Base-by-base conservation (phyloP, 2,888 invertebrate genomes). In the Antheraea yamamai region DNA sequence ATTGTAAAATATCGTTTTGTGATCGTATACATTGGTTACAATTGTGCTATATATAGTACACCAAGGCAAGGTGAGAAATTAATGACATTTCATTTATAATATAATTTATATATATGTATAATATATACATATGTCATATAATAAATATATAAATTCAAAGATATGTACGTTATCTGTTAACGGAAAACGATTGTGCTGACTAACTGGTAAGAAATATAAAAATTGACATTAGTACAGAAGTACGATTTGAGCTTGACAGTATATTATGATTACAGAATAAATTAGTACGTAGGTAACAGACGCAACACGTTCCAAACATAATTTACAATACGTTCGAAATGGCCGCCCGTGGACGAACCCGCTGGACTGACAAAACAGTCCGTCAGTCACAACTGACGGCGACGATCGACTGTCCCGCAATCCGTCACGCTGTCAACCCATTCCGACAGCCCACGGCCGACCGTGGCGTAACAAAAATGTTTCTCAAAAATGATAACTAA, bases 21-120 rank as follows among this genome's bases (percentile, higher is more conserved):
- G 87, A 85, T 95, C 95, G 95, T 95, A 95, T 95, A 95, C 95
- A 93, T 95, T 88, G 93, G 94, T 95, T 95, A 92, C 95, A 93
- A 92, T 95, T 93, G 95, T 95, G 94, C 95, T 94, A 93, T 90
- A 90, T 68, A 68, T 83, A 91, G 91, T 94, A 94, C 95, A 94
- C 94, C 91, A 94, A 95, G 95, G 94, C 95, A 93, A 92, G 92
- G 93, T 92, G 93, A 87, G 81, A 81, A 91, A 90, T 87, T 81
- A 83, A 88, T 87, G 87, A 90, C 90, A 92, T 91, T 82, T 82
- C 88, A 88, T 81, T 84, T 86, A 87, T 85, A 87, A 85, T 86
- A 89, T 84, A 77, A 84, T 83, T 75, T 58, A 20, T 58, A 68
- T 75, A 74, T 75, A 77, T 74, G 80, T 88, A 89, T 87, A 87